Evolutionary conservation across 1,140 invertebrate species (phyloP).

Genomic region (Lepidurus packardi): DNA sequence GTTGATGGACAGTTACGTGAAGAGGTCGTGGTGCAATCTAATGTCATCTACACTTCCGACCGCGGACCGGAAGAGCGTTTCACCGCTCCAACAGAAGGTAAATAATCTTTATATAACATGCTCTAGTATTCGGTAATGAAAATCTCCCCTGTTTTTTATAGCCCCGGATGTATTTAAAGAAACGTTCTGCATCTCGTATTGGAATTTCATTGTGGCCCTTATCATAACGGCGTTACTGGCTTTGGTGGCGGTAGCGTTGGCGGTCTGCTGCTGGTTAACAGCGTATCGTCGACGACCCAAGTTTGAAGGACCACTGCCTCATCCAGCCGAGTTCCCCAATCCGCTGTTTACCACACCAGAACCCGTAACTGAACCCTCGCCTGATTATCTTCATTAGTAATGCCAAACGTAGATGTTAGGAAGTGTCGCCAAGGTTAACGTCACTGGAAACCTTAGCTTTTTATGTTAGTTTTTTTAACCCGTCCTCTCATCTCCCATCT

Average conservation of each 20-base stretch:
- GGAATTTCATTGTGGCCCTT: constrained; percentile 83
- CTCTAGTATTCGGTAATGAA: constrained; percentile 3
- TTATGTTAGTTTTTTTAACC: not conserved
- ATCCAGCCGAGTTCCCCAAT: constrained; percentile 91
- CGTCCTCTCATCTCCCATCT: not conserved
- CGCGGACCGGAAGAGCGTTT: constrained; percentile 65
- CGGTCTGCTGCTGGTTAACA: constrained; percentile 90
- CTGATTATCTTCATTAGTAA: constrained; percentile 58
- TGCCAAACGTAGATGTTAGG: not conserved
- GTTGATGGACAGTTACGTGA: constrained; percentile 77
- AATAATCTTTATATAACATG: constrained; percentile 36
- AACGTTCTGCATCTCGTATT: constrained; percentile 87
- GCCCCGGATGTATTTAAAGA: constrained; percentile 62
- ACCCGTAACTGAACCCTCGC: constrained; percentile 67
- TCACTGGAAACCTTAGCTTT: not conserved
- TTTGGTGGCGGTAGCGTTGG: constrained; percentile 84
- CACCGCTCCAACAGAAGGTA: constrained; percentile 63
- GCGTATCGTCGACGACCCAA: constrained; percentile 81
- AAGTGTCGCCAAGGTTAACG: not conserved
- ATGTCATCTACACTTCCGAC: constrained; percentile 83
- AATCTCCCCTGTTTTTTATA: constrained; percentile 44
- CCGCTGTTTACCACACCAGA: constrained; percentile 82
- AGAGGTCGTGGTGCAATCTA: constrained; percentile 87
- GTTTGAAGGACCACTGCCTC: constrained; percentile 77
- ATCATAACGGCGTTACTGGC: constrained; percentile 85